Base-by-base conservation (phyloP, 2,113 vertebrate species). In the Protobothrops flavoviridis region DNA sequence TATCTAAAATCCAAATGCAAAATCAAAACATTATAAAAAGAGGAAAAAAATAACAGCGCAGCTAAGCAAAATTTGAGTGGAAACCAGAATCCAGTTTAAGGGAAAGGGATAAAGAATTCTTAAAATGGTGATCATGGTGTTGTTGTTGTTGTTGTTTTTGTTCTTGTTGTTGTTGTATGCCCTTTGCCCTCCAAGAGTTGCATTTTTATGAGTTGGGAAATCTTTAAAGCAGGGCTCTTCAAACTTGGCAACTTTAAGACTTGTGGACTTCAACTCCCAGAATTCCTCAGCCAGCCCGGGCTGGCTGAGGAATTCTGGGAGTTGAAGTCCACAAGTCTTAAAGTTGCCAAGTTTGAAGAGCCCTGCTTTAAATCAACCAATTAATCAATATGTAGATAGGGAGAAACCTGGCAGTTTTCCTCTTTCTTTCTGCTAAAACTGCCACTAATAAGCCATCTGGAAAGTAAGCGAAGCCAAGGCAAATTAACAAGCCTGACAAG, bases 401-500 rank as follows among this genome's bases (percentile, higher is more conserved):
- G 33, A 61, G 48, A 9, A 53, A 24, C 13, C 52, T 48, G 56
- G 6, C 69, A 74, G 3, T 15, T 87, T 96, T 94, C 91, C 94
- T 93, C 94, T 95, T 93, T 64, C 81, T 29, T 48, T 20, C 90
- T 21, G 48, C 0, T 0, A 13, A 10, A 24, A 93, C 0, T 93
- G 94, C 64, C 92, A 90, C 89, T 61, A 90, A 89, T 48, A 29
- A 92, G 87, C 91, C 94, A 95, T 59, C 87, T 56, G 93, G 94
- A 96, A 96, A 96, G 92, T 93, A 94, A 55, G 43, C 92, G 23
- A 93, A 95, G 87, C 90, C 33, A 92, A 89, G 43, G 26, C 0
- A 0, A 3, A 92, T 88, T 11, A 53, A 15, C 48, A 88, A 3
- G 64, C 59, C 59, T 88, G 48, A 88, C 48, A 88, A 88, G 48